Evolutionary conservation across 1,140 invertebrate genomes (phyloP).

Genomic region (Venturia canescens): DNA sequence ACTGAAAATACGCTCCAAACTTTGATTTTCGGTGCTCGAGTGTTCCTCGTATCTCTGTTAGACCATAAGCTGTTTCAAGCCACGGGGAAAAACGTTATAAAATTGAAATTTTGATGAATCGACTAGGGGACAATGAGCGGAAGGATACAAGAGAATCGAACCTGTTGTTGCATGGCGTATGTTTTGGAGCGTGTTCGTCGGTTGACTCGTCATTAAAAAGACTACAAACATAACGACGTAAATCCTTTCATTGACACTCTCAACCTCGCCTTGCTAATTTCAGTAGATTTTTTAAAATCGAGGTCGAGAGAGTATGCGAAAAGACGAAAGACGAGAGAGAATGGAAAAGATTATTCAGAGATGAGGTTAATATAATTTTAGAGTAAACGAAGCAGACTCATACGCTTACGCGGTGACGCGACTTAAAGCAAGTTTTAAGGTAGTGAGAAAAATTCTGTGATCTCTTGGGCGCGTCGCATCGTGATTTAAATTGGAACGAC

Average conservation of each 20-base stretch:
- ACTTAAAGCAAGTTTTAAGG: conserved; percentile 41
- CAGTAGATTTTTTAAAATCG: conserved; percentile 3
- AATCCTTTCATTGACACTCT: conserved; percentile 5
- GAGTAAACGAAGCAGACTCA: conserved; percentile 34
- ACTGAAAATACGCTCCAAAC: background rate
- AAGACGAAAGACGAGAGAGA: background rate
- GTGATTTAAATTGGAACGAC: background rate
- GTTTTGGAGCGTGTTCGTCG: conserved; percentile 11
- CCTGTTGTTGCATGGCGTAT: background rate
- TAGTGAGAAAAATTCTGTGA: conserved; percentile 45
- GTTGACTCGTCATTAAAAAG: background rate
- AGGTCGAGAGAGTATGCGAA: background rate
- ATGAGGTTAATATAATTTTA: conserved; percentile 37
- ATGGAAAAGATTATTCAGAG: background rate
- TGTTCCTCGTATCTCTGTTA: conserved; percentile 19
- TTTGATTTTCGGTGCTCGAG: background rate
- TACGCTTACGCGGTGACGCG: conserved; percentile 44
- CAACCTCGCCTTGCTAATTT: background rate
- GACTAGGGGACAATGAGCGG: conserved; percentile 1
- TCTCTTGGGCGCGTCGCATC: conserved; percentile 41
- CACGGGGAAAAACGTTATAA: conserved; percentile 29
- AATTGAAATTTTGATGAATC: conserved; percentile 10
- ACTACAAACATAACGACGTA: conserved; percentile 2
- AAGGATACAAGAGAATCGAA: background rate
- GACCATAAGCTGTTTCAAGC: conserved; percentile 32